Evolutionary conservation across 2,113 vertebrate genomes (phyloP).

Genomic region (Dinomys branickii): DNA sequence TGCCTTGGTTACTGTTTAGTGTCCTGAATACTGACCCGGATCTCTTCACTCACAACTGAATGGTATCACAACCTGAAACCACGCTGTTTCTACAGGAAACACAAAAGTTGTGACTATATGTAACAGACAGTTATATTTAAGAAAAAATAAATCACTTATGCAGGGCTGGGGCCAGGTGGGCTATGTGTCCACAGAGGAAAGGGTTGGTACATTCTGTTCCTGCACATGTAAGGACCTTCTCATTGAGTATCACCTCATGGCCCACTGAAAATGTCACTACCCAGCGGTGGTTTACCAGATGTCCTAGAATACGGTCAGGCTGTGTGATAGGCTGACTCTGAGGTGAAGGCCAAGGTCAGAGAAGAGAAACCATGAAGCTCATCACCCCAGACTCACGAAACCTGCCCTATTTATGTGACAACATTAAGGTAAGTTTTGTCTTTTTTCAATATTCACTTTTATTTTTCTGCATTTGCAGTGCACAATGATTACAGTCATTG

Average conservation of each 20-base stretch:
- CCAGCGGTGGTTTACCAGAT: neutral
- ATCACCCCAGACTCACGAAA: neutral
- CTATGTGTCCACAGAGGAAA: neutral
- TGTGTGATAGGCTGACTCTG: neutral
- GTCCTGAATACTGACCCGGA: neutral
- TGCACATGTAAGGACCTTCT: neutral
- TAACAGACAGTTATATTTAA: neutral
- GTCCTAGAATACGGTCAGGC: neutral
- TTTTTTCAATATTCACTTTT: neutral
- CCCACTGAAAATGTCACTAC: too few relatives aligned
- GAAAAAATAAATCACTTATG: neutral
- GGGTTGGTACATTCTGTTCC: neutral
- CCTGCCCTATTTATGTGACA: neutral
- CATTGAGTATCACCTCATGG: neutral
- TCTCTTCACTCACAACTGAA: constrained; percentile 44
- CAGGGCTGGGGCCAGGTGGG: neutral
- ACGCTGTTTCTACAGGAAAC: neutral
- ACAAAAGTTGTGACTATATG: neutral
- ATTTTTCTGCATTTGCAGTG: neutral
- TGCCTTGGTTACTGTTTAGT: constrained; percentile 69
- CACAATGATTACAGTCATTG: too few relatives aligned
- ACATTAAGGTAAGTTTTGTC: neutral
- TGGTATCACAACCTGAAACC: constrained; percentile 15
- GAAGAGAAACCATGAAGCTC: neutral
- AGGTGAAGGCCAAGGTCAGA: neutral